Evolutionary conservation across 1,140 invertebrate species (phyloP), one percentile per base, ranked within the genome.

Genomic region (Nasonia vitripennis): DNA sequence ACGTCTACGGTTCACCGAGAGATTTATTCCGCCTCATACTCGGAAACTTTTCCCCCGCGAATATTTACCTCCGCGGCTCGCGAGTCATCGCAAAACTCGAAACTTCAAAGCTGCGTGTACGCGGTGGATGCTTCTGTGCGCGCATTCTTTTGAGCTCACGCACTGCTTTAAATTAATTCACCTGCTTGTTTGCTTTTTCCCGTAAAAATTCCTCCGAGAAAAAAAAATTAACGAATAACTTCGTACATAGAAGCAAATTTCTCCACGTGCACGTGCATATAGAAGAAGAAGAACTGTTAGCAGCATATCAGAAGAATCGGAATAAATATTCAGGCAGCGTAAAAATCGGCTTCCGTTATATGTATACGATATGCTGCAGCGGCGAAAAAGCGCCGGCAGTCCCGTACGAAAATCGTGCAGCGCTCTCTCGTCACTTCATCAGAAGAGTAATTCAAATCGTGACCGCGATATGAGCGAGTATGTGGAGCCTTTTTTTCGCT

Each of bases 311-410:
- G 55, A 62, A 62, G 55, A 62, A 62, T 62, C 55, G 55, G 55
- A n/a, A 62, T 62, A 62, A 62, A 62, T 62, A 62, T 62, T 62
- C 55, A 62, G 55, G 55, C 20, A 7, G 55, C 55, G 55, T 62
- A 71, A 71, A 71, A 71, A 71, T 71, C 12, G 31, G 27, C 70
- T 71, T 71, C 70, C 70, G 70, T 71, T 71, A 71, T 71, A 71
- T 71, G 34, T 37, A 17, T 37, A 17, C 11, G 70, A 12, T 27
- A 27, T 27, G 27, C 27, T 27, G 27, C 27, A 74, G 55, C 17
- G 20, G 55, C 55, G 55, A 75, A 86, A 86, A 84, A 84, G 67
- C 71, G 82, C 73, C 27, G 31, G 62, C 67, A 74, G 81, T 78
- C 17, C 81, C 70, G 45, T 82, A 67, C 23, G 71, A 71, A 71